These are phyloP conservation scores for Anoplopoma fimbria DNA, from an alignment of 2,113 vertebrate genomes.

Conservation along the genomic window DNA sequence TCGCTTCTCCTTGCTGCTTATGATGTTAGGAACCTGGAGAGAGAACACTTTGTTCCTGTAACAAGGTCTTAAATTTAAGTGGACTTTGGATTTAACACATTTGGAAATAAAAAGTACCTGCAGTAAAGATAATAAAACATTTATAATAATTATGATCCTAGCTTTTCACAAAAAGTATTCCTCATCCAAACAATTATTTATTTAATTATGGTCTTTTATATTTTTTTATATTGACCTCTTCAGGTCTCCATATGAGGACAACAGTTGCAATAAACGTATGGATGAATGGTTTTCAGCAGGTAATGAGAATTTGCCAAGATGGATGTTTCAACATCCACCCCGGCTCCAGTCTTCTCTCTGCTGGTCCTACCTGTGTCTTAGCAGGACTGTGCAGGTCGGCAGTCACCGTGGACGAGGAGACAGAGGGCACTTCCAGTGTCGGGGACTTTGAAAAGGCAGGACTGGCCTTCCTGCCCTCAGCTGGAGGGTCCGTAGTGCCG, in stretches of 20 bases:
- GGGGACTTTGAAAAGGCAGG: slow-evolving; percentile 74
- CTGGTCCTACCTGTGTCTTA: slow-evolving; percentile 83
- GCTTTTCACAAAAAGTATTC: too few species aligned
- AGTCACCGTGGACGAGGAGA: slow-evolving; percentile 81
- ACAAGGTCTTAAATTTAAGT: too few species aligned
- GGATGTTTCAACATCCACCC: neutral
- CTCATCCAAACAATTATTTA: too few species aligned
- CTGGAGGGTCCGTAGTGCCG: slow-evolving; percentile 38
- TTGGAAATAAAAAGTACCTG: neutral
- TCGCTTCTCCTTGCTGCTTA: slow-evolving; percentile 78
- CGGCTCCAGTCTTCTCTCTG: neutral
- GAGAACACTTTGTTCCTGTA: slow-evolving; percentile 3
- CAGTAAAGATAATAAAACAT: too few species aligned
- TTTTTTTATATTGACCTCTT: neutral
- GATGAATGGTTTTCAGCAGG: neutral
- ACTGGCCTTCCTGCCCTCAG: slow-evolving; percentile 63
- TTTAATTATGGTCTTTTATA: neutral
- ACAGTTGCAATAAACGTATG: neutral
- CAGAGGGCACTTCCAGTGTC: slow-evolving; percentile 76
- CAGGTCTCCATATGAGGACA: neutral
- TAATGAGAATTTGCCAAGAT: neutral
- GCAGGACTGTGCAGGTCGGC: slow-evolving; percentile 88
- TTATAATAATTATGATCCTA: neutral
- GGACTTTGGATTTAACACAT: neutral
- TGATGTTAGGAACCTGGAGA: slow-evolving; percentile 59